These are phyloP conservation scores for Seira sanloemensis DNA, from an alignment of 2,888 invertebrate genomes.

Conservation along the genomic window DNA sequence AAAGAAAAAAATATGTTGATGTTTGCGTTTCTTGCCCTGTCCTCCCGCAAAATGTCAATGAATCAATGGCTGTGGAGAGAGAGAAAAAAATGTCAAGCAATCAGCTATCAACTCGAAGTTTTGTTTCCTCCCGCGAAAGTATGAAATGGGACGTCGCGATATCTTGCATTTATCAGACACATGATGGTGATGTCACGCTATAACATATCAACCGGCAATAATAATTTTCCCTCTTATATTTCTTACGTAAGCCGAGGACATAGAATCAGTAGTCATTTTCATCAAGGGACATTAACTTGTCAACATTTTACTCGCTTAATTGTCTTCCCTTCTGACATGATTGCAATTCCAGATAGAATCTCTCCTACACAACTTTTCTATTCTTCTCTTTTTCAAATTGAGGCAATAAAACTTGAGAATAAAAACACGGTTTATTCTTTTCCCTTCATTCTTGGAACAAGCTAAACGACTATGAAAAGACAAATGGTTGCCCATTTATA, in stretches of 20 bases:
- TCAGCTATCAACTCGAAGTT: too few species aligned
- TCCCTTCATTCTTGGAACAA: background rate
- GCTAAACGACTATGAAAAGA: slow-evolving; percentile 17
- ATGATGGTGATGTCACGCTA: too few species aligned
- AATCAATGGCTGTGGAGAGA: too few species aligned
- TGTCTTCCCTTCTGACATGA: slow-evolving; percentile 27
- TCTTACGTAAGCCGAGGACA: slow-evolving; percentile 5
- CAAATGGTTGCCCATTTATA: slow-evolving; percentile 18
- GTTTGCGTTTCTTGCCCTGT: background rate
- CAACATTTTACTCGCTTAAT: slow-evolving; percentile 35
- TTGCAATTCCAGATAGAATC: slow-evolving; percentile 22
- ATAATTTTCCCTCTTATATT: too few species aligned
- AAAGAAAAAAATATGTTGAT: background rate
- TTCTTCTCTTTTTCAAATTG: background rate
- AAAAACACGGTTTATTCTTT: too few species aligned
- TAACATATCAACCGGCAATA: background rate
- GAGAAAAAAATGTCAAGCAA: too few species aligned
- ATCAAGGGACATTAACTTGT: slow-evolving; percentile 37
- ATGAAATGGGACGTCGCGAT: background rate
- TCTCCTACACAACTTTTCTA: background rate
- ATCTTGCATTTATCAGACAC: background rate
- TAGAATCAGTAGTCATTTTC: slow-evolving; percentile 20
- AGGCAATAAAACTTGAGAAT: slow-evolving; percentile 9
- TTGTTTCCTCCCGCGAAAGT: too few species aligned
- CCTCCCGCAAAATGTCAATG: slow-evolving; percentile 3